A percentile compares a stretch with the other conserved stretches of the same genome.
Evolutionary conservation across 2,888 invertebrate species (phyloP).

Genomic region (Chaitophorus viminalis): DNA sequence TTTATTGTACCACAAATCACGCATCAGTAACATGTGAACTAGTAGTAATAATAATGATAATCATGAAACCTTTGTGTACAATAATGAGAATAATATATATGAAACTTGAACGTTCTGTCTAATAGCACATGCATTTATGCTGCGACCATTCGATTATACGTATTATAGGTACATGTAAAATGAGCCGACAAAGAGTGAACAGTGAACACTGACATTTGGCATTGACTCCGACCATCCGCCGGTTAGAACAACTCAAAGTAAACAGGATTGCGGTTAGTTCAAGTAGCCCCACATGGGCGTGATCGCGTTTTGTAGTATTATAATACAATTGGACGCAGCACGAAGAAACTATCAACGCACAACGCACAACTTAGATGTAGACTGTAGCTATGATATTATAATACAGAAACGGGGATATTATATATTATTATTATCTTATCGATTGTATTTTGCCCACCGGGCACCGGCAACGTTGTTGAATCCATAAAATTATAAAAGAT

Average conservation of each 20-base stretch:
- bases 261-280: background rate
- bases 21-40: background rate
- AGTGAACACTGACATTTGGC: constrained; percentile 29
- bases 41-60: background rate
- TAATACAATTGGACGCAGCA: background rate
- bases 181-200: constrained; percentile 43
- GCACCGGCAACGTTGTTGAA: background rate
- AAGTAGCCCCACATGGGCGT: background rate
- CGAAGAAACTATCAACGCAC: background rate
- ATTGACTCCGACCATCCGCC: background rate
- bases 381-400: background rate
- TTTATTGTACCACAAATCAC: background rate
- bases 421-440: background rate
- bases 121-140: background rate
- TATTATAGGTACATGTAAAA: constrained; percentile 2
- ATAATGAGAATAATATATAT: background rate
- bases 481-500: too few species aligned
- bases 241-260: constrained; percentile 10
- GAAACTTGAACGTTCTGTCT: too few species aligned
- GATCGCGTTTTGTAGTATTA: background rate
- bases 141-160: background rate
- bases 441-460: background rate
- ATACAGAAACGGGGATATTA: background rate
- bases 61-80: background rate
- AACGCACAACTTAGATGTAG: too few species aligned